A percentile compares a stretch with the other conserved stretches of the same genome.
These are phyloP conservation scores for Halocaridina rubra DNA, from an alignment of 2,888 invertebrate species.

Conservation along the genomic window DNA sequence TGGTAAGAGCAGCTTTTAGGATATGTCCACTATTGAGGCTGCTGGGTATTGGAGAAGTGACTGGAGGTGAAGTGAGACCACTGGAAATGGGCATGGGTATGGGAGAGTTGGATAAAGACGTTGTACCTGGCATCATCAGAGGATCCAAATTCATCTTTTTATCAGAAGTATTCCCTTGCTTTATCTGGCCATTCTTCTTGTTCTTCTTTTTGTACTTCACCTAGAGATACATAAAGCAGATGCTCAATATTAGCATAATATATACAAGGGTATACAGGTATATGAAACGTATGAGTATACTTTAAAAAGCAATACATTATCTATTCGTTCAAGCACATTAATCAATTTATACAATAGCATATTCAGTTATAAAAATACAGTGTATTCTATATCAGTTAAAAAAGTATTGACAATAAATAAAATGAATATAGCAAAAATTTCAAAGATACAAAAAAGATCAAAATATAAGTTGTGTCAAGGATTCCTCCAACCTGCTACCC, in stretches of 20 bases:
- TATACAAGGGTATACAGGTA: no score
- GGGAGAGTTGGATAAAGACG: slow-evolving; percentile 38
- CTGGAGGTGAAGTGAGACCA: slow-evolving; percentile 66
- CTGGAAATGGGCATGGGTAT: slow-evolving; percentile 43
- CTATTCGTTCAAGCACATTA: no score
- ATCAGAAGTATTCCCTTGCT: slow-evolving; percentile 65
- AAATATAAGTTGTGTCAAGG: no score
- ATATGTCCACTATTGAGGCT: slow-evolving; percentile 78
- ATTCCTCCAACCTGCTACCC: background rate
- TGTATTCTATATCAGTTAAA: no score
- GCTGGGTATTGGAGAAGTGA: slow-evolving; percentile 81
- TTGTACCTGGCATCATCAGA: slow-evolving; percentile 27
- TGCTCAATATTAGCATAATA: no score
- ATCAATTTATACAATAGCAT: no score
- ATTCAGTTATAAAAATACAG: no score
- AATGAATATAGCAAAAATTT: background rate
- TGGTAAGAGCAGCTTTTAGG: slow-evolving; percentile 92
- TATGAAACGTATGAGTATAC: no score
- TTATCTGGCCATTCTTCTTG: slow-evolving; percentile 74
- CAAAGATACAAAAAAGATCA: background rate
- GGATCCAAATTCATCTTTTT: slow-evolving; percentile 41
- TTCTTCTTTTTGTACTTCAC: slow-evolving; percentile 98
- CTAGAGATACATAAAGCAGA: no score
- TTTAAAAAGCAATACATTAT: no score
- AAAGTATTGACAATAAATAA: background rate